Evolutionary conservation across 2,888 invertebrate species (phyloP), one percentile per base, ranked within the genome.

Genomic region (Embidobia sp.): DNA sequence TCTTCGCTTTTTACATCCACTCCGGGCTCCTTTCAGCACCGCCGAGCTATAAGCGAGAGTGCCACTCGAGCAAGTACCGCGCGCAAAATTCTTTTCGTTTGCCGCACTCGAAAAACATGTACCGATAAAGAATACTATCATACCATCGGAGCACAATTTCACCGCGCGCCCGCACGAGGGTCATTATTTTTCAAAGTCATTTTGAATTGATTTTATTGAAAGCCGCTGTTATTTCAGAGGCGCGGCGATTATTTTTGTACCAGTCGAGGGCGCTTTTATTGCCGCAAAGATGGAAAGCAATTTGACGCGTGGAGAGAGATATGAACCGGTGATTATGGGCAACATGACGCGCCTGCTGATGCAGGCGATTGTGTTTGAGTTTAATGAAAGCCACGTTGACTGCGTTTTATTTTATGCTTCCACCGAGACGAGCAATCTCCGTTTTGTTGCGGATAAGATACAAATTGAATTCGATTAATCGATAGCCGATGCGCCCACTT

Each of bases 71-170:
- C 10, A 51, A 61, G 49, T 59, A 49, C 51, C 22, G 18, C 22
- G 63, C 46, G 22, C 66, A 26, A 35, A 55, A 61, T 59, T 51
- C 61, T 40, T 44, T 51, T 46, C 63, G 37, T 19, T 66, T 33
- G 22, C 26, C 27, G 10, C 15, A 22, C 37, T 48, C 49, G 48
- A 40, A 73, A 64, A 73, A 57, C 57, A 73, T 73, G 27, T 57
- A 57, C 72, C 42, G 33, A 37, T 37, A 64, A 57, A 64, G 64
- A 64, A 66, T 73, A 64, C 66, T 73, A 73, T 73, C 73, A 66
- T 66, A 73, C 22, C 64, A 42, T 16, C 15, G 18, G 48, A 64
- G 63, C 35, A 66, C 73, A 57, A 73, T 66, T 73, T 57, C 49
- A 19, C 18, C 44, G 53, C 51, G 53, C 35, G 51, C 48, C 27